Conservation (phyloP, 2,113 vertebrate species). For the Syngnathus typhle region DNA sequence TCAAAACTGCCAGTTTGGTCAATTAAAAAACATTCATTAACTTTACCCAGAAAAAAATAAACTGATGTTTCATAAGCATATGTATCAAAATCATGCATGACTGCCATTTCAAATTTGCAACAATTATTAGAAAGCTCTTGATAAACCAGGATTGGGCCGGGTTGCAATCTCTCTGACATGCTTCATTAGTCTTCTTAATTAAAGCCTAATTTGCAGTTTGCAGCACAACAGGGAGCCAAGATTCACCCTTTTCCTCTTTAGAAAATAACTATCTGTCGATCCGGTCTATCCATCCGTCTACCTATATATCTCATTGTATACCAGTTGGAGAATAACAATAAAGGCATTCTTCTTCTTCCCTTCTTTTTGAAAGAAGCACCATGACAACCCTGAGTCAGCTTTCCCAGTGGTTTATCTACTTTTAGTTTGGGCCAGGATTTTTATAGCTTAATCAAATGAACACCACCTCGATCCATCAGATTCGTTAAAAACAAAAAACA, state of each 20-base stretch:
- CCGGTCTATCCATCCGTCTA: too few species aligned
- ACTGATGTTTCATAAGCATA: not conserved
- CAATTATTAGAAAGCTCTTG: not conserved
- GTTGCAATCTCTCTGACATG: constrained; percentile 29
- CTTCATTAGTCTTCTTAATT: constrained; percentile 42
- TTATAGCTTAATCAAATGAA: too few species aligned
- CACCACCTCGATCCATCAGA: too few species aligned
- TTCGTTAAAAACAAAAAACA: too few species aligned
- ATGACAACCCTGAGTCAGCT: too few species aligned
- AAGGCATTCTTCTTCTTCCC: too few species aligned
- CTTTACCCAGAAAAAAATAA: not conserved
- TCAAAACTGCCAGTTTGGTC: constrained; percentile 11
- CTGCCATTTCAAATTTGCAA: constrained; percentile 3
- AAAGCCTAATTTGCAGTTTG: constrained; percentile 34
- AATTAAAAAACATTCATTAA: constrained; percentile 2
- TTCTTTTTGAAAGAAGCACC: too few species aligned
- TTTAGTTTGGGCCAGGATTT: too few species aligned
- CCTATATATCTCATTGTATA: too few species aligned
- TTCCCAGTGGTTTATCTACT: too few species aligned
- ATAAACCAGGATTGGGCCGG: constrained; percentile 21
- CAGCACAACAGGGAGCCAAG: constrained; percentile 9
- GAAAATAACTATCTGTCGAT: too few species aligned
- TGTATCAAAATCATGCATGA: not conserved
- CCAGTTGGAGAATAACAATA: too few species aligned
- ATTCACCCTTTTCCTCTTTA: constrained; percentile 14